Base-by-base conservation (phyloP, 35 echinoderm and acorn worm genomes). In the Ophioderma brevispina region DNA sequence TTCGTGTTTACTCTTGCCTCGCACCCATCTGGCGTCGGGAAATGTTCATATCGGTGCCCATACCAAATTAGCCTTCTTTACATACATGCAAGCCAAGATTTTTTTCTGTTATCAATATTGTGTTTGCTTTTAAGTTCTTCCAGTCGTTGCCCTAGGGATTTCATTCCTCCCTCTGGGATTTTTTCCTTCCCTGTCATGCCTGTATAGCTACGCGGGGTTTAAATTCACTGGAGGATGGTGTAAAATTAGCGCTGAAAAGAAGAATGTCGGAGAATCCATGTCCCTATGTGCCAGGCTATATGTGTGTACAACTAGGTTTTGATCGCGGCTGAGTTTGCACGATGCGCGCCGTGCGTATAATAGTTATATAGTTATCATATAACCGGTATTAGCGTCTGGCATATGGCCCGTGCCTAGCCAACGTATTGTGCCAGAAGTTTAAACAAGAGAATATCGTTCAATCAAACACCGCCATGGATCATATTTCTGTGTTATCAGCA, bases 361-460 rank as follows among this genome's bases (percentile, higher is more conserved):
- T 46, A 46, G 41, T 46, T 46, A 46, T 46, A 46, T 46, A 46
- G 41, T 46, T 8, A 46, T 46, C 41, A 46, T 31, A 43, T 83
- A 49, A 46, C 52, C 38, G 81, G 40, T 83, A 81, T 40, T 81
- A 49, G 39, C 18, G 38, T 21, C 37, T 83, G 81, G 50, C 81
- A 83, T 83, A 83, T 83, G 81, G 81, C 40, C 38, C 25, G 33
- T 46, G 81, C 81, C 41, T 46, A 30, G 81, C 25, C 40, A 83
- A 83, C 81, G 40, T 83, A 83, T 83, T 83, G 81, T 49, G 40
- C 40, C 39, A 39, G 52, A 83, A 40, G 81, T 83, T 83, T 83
- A 83, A 83, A 83, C 81, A 83, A 83, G 81, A 83, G 50, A 46
- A 46, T 46, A 83, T 83, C 81, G 81, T 40, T 83, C 81, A 33